phyloP scores from a whole-genome alignment of 2,888 invertebrate species.

The Melanotus villosus region DNA sequence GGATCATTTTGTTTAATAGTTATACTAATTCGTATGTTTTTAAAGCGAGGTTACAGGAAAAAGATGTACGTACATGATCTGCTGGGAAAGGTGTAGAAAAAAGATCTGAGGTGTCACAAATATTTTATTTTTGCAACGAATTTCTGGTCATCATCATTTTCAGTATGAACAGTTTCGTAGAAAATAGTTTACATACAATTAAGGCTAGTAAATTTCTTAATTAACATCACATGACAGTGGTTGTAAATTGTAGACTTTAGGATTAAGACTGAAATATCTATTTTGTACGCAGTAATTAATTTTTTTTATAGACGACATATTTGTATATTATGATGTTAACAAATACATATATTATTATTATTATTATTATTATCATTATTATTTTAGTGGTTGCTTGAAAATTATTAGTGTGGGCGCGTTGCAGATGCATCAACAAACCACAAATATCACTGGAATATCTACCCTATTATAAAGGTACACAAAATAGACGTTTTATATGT shows the following conservation, averaged over 20 bases:
- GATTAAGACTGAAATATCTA: conserved; percentile 40
- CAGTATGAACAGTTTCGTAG: conserved; percentile 23
- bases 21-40: conserved; percentile 75
- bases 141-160: conserved; percentile 46
- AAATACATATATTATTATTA: conserved; percentile 24
- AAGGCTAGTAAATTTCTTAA: conserved; percentile 38
- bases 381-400: conserved; percentile 4
- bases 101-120: conserved; percentile 37
- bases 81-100: conserved; percentile 78
- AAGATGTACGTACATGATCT: conserved; percentile 80
- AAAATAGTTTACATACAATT: conserved; percentile 35
- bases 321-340: conserved; percentile 30
- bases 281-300: conserved; percentile 27
- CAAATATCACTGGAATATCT: not conserved
- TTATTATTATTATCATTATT: too few species aligned
- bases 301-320: conserved; percentile 31
- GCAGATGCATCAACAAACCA: not conserved
- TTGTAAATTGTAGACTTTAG: conserved; percentile 40
- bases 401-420: not conserved
- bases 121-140: conserved; percentile 53
- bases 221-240: conserved; percentile 40
- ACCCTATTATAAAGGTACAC: conserved; percentile 31
- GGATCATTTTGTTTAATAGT: conserved; percentile 82
- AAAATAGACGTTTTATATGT: conserved; percentile 34
- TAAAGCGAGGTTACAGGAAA: conserved; percentile 81